Evolutionary conservation across 2,888 invertebrate genomes (phyloP), one percentile per base, ranked within the genome.

Genomic region (Cheilosia pagana): DNA sequence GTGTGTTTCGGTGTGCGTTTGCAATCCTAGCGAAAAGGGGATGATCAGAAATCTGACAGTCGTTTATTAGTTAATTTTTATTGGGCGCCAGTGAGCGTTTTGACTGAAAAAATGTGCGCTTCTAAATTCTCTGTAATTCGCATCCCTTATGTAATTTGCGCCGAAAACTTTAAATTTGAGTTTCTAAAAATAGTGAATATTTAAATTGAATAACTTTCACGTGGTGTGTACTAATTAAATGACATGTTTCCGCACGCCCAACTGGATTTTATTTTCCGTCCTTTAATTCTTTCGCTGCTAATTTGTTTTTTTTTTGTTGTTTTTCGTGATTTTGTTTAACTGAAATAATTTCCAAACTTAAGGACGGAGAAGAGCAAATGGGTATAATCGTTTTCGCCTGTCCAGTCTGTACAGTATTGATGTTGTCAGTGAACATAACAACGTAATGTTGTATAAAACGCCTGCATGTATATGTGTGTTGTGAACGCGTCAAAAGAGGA

Each of bases 221-320:
- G 65, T 65, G 65, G 35, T 48, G 39, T 48, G 16, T 48, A 10
- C 57, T 70, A 70, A 68, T 68, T 57, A 31, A 68, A 68, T 55
- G 45, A 68, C 55, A 70, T 45, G 35, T 70, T 59, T 70, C 48
- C 16, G n/a, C 48, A 63, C 63, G 48, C 35, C 35, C 43, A 35
- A 67, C 6, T 19, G 28, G 41, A 55, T 55, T 67, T 67, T 43
- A 43, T 53, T 67, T 53, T 7, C 14, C 39, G 53, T 43, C 55
- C 68, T 57, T 50, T 21, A 50, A 50, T 23, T 39, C 5, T 48
- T 52, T 7, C 12, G 16, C 10, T 45, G 31, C 57, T 57, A 70
- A 70, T 70, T 48, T 39, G 45, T 39, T 23, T 23, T 19, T 16
- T 53, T n/a, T 28, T 7, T 16, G 5, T 50, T n/a, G n/a, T n/a